Evolutionary conservation across 2,113 vertebrate genomes (phyloP).

Genomic region (Sceloporus tristichus): DNA sequence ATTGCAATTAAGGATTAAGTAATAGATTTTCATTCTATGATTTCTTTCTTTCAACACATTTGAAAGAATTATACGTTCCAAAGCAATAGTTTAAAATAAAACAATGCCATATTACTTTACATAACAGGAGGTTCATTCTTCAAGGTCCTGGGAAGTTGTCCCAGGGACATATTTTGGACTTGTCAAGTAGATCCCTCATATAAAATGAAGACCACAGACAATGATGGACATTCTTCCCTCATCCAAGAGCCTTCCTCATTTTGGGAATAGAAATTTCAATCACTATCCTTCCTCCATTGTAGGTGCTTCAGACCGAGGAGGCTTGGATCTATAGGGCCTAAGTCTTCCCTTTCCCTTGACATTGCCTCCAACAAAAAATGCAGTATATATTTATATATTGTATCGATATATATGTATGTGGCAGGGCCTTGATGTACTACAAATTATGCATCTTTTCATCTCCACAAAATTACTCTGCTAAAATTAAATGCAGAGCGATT

Average conservation of each 20-base stretch:
- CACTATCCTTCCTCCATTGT: background rate
- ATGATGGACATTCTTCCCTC: background rate
- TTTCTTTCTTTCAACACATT: background rate
- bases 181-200: background rate
- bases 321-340: background rate
- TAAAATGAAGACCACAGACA: background rate
- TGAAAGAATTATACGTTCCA: background rate
- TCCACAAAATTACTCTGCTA: too few relatives aligned
- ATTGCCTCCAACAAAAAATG: background rate
- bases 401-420: background rate
- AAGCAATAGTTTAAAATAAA: background rate
- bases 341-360: too few relatives aligned
- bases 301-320: background rate
- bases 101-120: background rate
- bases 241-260: background rate
- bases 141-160: background rate
- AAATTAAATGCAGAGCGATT: too few relatives aligned
- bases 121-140: background rate
- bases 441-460: too few relatives aligned
- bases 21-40: background rate
- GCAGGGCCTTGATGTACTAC: too few relatives aligned
- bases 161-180: background rate
- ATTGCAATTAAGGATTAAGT: background rate
- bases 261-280: background rate
- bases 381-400: background rate